Conservation (phyloP, 2,113 vertebrate genomes). For the Nycticebus coucang region DNA sequence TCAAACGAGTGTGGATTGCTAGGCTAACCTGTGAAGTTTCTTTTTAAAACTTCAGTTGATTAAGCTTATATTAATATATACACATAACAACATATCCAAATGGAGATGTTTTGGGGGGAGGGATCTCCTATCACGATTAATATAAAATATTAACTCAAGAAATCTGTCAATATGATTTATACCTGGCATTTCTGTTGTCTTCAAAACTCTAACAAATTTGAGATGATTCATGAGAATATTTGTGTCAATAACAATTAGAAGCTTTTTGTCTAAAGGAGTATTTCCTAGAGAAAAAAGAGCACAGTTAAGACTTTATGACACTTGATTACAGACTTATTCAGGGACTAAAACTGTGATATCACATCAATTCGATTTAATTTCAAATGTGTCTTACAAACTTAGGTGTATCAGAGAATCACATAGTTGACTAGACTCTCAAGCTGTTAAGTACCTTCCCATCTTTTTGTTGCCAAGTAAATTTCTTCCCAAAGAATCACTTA, state of each 20-base stretch:
- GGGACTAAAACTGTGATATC: slow-evolving; percentile 16
- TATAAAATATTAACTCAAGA: slow-evolving; percentile 27
- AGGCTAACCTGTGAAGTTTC: neutral
- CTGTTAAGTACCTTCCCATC: neutral
- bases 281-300: slow-evolving; percentile 73
- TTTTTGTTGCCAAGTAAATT: neutral
- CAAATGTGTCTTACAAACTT: neutral
- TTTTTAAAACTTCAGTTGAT: neutral
- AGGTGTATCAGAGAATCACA: neutral
- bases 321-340: neutral
- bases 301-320: slow-evolving; percentile 54
- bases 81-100: neutral
- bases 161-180: slow-evolving; percentile 26
- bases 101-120: neutral
- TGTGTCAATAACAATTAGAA: slow-evolving; percentile 94
- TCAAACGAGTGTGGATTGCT: slow-evolving; percentile 24
- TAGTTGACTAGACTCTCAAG: neutral
- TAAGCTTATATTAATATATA: neutral
- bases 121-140: neutral
- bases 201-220: slow-evolving; percentile 90
- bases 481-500: neutral
- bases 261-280: slow-evolving; percentile 83
- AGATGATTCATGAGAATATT: slow-evolving; percentile 96
- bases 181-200: slow-evolving; percentile 90
- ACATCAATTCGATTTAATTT: neutral